Conservation (phyloP, 2,113 vertebrate species). For the Brachyhypopomus occidentalis region DNA sequence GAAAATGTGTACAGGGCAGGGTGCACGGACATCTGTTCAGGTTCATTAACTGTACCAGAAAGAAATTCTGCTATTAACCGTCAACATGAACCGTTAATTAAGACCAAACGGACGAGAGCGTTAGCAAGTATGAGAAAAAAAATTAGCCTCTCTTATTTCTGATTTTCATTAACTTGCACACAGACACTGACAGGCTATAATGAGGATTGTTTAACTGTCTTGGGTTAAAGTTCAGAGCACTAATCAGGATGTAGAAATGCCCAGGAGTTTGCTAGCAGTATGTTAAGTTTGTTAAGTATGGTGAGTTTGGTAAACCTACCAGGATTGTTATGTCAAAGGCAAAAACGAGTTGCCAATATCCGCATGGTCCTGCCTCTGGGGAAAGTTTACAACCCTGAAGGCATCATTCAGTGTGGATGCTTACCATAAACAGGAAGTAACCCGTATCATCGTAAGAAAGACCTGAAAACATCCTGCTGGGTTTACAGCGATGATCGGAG, state of each 20-base stretch:
- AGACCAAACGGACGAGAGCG: neutral
- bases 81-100: slow-evolving; percentile 17
- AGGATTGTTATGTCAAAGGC: neutral
- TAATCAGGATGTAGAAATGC: neutral
- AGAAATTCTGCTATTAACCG: neutral
- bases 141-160: neutral
- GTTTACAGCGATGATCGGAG: neutral
- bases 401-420: neutral
- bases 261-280: neutral
- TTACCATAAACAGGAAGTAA: neutral
- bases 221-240: neutral
- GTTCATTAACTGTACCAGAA: neutral
- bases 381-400: neutral
- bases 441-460: neutral
- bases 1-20: neutral
- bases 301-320: no score
- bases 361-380: neutral
- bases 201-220: neutral
- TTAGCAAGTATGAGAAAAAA: neutral
- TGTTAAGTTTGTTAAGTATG: no score
- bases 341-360: no score
- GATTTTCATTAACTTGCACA: neutral
- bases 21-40: neutral
- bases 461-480: neutral
- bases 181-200: neutral